Evolutionary conservation across 2,888 invertebrate genomes (phyloP).

Genomic region (Lasioglossum morio): DNA sequence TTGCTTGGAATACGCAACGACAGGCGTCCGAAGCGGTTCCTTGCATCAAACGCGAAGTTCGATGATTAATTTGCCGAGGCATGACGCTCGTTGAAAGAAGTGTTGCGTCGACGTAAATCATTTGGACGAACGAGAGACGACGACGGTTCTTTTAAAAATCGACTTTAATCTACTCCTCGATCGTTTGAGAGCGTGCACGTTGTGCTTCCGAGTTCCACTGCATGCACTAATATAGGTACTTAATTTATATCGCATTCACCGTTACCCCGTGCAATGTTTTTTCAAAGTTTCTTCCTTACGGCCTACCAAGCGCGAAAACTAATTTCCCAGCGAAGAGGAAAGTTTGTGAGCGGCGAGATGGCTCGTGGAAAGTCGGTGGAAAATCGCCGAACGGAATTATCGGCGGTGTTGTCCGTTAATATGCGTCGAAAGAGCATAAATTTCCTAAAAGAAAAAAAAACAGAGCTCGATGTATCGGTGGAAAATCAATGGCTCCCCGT

Average conservation of each 20-base stretch:
- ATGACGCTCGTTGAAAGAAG: background rate
- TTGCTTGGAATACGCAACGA: background rate
- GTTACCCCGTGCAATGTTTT: slow-evolving; percentile 43
- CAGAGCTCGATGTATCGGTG: background rate
- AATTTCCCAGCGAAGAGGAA: slow-evolving; percentile 7
- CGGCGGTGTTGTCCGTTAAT: background rate
- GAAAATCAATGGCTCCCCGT: background rate
- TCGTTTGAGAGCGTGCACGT: slow-evolving; percentile 64
- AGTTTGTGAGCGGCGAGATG: background rate
- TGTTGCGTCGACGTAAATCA: background rate
- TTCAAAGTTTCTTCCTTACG: slow-evolving; percentile 29
- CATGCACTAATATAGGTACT: slow-evolving; percentile 62
- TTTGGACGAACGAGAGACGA: background rate
- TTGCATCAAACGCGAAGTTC: background rate
- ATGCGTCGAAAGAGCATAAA: background rate
- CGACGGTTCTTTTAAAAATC: background rate
- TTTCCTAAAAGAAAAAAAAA: background rate
- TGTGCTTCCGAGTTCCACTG: slow-evolving; percentile 60
- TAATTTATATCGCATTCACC: slow-evolving; percentile 37
- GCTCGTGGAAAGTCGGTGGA: background rate
- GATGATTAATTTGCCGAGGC: background rate
- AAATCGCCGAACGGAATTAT: slow-evolving; percentile 4
- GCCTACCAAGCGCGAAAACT: background rate
- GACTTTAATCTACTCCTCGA: slow-evolving; percentile 8
- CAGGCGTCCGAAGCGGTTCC: background rate